Evolutionary conservation across 2,888 invertebrate species (phyloP).

Genomic region (Linnaemya vulpina): DNA sequence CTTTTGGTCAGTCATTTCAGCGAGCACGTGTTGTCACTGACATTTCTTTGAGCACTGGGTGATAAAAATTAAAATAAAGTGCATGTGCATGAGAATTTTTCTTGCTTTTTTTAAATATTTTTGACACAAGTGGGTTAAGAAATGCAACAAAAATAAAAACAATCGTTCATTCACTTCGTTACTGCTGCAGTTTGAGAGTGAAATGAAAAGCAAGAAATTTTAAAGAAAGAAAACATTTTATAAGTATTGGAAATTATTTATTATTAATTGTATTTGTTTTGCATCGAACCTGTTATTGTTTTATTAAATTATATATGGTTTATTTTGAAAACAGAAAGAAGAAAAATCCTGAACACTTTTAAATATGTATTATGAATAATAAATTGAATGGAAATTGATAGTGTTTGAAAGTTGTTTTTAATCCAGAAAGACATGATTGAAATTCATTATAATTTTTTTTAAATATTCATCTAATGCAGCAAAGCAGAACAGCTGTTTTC

Average conservation of each 20-base stretch:
- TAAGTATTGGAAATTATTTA: background rate
- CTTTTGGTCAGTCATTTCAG: constrained; percentile 4
- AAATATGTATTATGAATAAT: too few species aligned
- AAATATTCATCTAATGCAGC: too few species aligned
- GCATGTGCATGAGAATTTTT: background rate
- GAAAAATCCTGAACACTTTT: too few species aligned
- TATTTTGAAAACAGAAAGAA: too few species aligned
- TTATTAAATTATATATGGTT: too few species aligned
- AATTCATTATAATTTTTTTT: too few species aligned
- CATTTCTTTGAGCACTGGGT: constrained; percentile 4
- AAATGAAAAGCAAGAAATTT: background rate
- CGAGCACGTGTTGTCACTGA: constrained; percentile 16
- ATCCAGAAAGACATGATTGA: too few species aligned
- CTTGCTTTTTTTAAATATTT: background rate
- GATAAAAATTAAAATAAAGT: background rate
- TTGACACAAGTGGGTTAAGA: constrained; percentile 19
- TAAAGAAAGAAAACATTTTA: background rate
- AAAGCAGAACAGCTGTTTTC: too few species aligned
- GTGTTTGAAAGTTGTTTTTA: too few species aligned
- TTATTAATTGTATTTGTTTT: too few species aligned
- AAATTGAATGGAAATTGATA: too few species aligned
- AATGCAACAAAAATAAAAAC: background rate
- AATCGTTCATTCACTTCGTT: constrained; percentile 1
- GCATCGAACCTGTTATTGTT: too few species aligned
- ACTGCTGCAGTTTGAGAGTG: background rate